Conservation (phyloP, 1,140 invertebrate genomes). For the Macrobrachium nipponense region DNA sequence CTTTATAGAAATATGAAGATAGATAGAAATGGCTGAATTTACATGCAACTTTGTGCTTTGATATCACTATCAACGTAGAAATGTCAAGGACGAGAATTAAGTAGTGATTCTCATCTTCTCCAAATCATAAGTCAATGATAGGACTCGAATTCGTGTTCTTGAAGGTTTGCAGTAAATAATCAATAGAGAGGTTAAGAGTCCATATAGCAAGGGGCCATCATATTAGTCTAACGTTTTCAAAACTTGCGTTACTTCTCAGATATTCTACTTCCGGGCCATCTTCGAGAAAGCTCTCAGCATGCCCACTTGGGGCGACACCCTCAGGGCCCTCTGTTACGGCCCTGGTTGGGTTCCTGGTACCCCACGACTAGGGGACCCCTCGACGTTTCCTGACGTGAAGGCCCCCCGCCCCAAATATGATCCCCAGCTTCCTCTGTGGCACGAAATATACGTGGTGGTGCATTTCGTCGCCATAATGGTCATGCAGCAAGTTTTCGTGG, state of each 20-base stretch:
- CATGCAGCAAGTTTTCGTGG: conserved; percentile 26
- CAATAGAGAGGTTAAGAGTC: too few species aligned
- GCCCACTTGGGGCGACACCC: conserved; percentile 42
- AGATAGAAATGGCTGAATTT: too few species aligned
- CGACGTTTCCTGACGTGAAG: conserved; percentile 67
- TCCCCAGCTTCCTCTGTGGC: conserved; percentile 76
- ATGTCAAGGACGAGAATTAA: too few species aligned
- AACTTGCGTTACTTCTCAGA: background rate
- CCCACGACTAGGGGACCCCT: conserved; percentile 47
- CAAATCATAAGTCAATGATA: too few species aligned
- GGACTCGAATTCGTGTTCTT: too few species aligned
- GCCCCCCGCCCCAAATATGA: conserved; percentile 74
- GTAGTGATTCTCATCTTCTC: too few species aligned
- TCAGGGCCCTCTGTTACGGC: conserved; percentile 50
- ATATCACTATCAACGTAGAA: too few species aligned
- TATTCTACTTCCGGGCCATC: conserved; percentile 31
- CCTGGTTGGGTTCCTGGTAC: conserved; percentile 54
- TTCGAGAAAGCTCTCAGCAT: conserved; percentile 26
- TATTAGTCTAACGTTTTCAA: background rate
- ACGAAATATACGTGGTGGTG: conserved; percentile 76
- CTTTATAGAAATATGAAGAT: too few species aligned
- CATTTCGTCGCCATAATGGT: conserved; percentile 77
- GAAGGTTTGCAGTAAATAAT: too few species aligned
- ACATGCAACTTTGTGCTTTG: too few species aligned
- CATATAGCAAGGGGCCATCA: too few species aligned